Evolutionary conservation across 2,888 invertebrate species (phyloP).

Genomic region (Cataglyphis altisquamis): DNA sequence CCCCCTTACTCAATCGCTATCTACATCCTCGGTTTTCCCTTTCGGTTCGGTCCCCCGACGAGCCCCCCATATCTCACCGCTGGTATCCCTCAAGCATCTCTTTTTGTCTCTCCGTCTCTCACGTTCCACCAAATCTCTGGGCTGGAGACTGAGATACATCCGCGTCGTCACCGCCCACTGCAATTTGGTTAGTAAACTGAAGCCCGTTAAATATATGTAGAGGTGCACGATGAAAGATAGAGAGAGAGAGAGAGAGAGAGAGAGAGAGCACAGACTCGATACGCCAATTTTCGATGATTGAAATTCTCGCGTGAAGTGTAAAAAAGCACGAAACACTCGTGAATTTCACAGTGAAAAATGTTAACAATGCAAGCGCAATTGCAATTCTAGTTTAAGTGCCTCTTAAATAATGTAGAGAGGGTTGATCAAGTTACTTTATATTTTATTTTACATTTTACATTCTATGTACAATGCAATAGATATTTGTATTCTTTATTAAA

Average conservation of each 20-base stretch:
- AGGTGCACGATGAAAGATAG: background rate
- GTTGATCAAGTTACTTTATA: background rate
- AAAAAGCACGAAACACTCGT: background rate
- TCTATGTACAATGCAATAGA: background rate
- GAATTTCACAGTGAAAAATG: background rate
- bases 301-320: background rate
- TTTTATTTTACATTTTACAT: background rate
- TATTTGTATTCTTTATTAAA: background rate
- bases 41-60: slow-evolving; percentile 11
- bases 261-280: background rate
- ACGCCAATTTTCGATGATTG: slow-evolving; percentile 11
- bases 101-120: slow-evolving; percentile 34
- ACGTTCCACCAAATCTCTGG: slow-evolving; percentile 69
- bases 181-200: slow-evolving; percentile 73
- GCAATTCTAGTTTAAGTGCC: background rate
- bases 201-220: slow-evolving; percentile 55
- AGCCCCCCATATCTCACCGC: slow-evolving; percentile 50
- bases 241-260: background rate
- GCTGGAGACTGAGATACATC: slow-evolving; percentile 62
- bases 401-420: background rate
- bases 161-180: slow-evolving; percentile 65
- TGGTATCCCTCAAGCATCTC: slow-evolving; percentile 55
- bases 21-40: slow-evolving; percentile 36
- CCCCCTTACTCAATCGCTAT: slow-evolving; percentile 36
- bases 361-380: background rate